Evolutionary conservation across 2,113 vertebrate genomes (phyloP).

Genomic region (Labeo rohita): DNA sequence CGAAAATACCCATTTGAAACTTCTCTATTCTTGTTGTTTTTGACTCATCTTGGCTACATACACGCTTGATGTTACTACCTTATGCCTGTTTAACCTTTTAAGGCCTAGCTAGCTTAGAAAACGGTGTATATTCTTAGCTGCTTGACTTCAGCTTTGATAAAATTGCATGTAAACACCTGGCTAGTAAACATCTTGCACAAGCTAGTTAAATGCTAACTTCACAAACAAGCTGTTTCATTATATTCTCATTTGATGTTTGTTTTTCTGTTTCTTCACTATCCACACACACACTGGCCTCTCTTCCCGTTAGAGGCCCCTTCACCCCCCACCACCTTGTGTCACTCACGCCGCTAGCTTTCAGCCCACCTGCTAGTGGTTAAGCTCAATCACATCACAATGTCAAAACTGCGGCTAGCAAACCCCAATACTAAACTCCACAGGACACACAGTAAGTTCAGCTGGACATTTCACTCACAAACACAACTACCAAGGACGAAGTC

Average conservation of each 20-base stretch:
- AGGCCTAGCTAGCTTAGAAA: background rate
- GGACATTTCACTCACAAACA: conserved; percentile 13
- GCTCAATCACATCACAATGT: conserved; percentile 67
- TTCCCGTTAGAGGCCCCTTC: conserved; percentile 33
- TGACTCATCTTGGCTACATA: background rate
- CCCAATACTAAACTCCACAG: conserved; percentile 12
- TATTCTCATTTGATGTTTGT: conserved; percentile 66
- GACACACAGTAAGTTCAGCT: conserved; percentile 21
- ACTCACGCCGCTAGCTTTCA: conserved; percentile 69
- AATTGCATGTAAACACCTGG: background rate
- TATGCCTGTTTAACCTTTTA: background rate
- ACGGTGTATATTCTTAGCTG: background rate
- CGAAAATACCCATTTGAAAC: background rate
- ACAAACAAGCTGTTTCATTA: conserved; percentile 57
- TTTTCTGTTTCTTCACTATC: conserved; percentile 9
- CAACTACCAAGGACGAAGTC: background rate
- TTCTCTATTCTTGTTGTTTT: background rate
- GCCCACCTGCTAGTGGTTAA: conserved; percentile 79
- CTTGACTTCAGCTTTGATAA: background rate
- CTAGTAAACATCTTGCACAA: background rate
- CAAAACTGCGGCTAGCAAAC: conserved; percentile 56
- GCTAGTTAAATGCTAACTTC: conserved; percentile 20
- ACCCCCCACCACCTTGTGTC: conserved; percentile 61
- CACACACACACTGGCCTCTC: conserved; percentile 41
- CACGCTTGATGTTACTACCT: background rate